phyloP scores from a whole-genome alignment of 37 sponge, comb jelly and placozoan genomes.

The Aphrocallistes beatrix region DNA sequence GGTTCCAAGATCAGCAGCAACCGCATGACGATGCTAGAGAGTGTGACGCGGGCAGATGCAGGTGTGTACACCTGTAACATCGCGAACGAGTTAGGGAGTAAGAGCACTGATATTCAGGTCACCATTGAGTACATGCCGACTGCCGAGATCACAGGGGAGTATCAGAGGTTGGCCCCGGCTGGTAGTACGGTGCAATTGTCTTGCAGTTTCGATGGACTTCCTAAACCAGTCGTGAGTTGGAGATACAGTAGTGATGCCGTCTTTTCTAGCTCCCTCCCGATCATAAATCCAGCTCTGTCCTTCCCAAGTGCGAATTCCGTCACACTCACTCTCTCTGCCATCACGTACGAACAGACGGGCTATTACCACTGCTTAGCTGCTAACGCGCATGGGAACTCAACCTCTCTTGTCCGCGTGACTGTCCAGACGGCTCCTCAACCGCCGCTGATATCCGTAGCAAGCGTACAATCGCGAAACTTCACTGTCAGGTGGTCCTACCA shows the following conservation, averaged over 20 bases:
- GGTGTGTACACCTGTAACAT: neutral
- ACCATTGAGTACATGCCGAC: neutral
- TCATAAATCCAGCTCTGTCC: neutral
- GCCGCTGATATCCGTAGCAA: neutral
- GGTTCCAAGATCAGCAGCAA: neutral
- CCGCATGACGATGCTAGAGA: neutral
- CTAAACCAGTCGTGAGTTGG: neutral
- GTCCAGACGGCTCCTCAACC: neutral
- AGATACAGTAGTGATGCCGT: neutral
- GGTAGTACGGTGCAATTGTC: neutral
- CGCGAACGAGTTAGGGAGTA: neutral
- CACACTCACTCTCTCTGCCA: neutral
- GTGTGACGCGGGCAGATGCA: neutral
- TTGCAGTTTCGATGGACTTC: neutral
- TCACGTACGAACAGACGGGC: neutral
- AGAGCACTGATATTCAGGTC: neutral
- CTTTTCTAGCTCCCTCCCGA: neutral
- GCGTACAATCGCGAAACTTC: neutral
- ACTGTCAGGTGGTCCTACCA: neutral
- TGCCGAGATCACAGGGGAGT: neutral
- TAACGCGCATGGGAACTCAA: neutral
- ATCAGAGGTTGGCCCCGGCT: neutral
- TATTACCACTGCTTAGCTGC: neutral
- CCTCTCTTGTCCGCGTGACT: neutral
- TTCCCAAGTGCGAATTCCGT: neutral